phyloP scores from a whole-genome alignment of 1,140 invertebrate genomes.

The Solenopsis fugax region DNA sequence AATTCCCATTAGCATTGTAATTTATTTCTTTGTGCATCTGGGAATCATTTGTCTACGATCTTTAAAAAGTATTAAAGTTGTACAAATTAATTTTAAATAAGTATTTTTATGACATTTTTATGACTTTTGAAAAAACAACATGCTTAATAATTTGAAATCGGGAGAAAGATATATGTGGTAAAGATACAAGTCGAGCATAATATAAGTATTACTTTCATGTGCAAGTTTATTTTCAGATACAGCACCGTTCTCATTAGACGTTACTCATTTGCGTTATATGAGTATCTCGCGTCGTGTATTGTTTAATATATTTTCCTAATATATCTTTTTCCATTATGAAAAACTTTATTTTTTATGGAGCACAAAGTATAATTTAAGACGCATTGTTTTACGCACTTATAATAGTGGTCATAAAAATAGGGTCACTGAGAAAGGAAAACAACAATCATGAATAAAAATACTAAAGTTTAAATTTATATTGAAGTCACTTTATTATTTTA shows the following conservation, averaged over 20 bases:
- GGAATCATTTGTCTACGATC: neutral
- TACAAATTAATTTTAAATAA: neutral
- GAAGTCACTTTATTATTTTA: too few species aligned
- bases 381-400: neutral
- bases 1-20: neutral
- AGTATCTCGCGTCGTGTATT: neutral
- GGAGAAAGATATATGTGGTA: neutral
- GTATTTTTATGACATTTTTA: neutral
- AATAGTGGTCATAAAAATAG: too few species aligned
- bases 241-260: neutral
- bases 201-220: neutral
- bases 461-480: too few species aligned
- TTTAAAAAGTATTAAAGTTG: neutral
- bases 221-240: neutral
- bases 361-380: constrained; percentile 11
- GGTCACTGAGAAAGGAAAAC: too few species aligned
- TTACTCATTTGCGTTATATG: constrained; percentile 23
- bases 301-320: neutral
- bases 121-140: neutral
- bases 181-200: neutral
- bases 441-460: too few species aligned
- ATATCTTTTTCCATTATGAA: neutral
- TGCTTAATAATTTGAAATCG: neutral
- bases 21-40: neutral
- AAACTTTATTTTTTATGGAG: neutral